A percentile compares a stretch with the other conserved stretches of the same genome.
Evolutionary conservation across 2,113 vertebrate genomes (phyloP).

Genomic region (Vanacampus margaritifer): DNA sequence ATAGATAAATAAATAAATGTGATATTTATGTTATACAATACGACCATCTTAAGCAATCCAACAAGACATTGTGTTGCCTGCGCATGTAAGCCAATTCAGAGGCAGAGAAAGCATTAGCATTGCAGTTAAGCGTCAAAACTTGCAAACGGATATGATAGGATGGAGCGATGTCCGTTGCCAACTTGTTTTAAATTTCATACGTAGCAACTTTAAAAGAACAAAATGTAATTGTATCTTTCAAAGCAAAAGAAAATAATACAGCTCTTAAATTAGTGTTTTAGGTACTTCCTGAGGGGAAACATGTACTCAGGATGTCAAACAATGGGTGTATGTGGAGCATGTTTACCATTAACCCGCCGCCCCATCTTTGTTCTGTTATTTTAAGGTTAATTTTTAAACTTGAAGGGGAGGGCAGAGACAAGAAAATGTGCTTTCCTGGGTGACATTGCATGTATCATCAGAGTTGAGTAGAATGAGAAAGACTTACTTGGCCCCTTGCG

Average conservation of each 20-base stretch:
- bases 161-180: neutral
- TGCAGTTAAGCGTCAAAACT: neutral
- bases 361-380: constrained; percentile 35
- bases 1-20: neutral
- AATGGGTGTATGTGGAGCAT: constrained; percentile 25
- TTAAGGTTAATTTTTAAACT: constrained; percentile 50
- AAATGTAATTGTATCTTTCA: constrained; percentile 52
- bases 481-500: constrained; percentile 51
- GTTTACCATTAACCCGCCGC: constrained; percentile 18
- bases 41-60: neutral
- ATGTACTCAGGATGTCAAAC: constrained; percentile 34
- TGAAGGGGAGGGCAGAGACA: constrained; percentile 1
- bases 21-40: neutral
- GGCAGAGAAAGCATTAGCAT: neutral
- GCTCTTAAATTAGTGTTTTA: constrained; percentile 25
- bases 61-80: neutral
- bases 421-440: constrained; percentile 40
- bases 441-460: constrained; percentile 53
- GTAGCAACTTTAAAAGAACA: constrained; percentile 35
- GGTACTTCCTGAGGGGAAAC: constrained; percentile 39
- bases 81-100: neutral
- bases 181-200: neutral
- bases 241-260: constrained; percentile 25
- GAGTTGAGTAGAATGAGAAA: constrained; percentile 51
- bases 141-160: neutral